Base-by-base conservation (phyloP, 2,888 invertebrate genomes). In the Agelastica alni region DNA sequence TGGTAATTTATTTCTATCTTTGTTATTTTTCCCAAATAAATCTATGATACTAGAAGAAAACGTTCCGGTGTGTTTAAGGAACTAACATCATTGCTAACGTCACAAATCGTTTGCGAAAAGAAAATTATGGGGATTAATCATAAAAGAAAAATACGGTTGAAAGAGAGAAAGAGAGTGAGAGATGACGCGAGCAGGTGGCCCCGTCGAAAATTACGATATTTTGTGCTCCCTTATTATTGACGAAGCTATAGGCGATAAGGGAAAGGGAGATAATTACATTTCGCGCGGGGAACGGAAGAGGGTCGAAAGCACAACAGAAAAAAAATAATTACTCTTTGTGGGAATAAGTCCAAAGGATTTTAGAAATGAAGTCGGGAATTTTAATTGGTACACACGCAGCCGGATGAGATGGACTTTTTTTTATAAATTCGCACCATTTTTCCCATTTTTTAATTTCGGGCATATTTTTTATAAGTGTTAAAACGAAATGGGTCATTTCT, bases 211-310 rank as follows among this genome's bases (percentile, higher is more conserved):
- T 44, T 12, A 18, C 26, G 28, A 36, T 28, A 31, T 34, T 51
- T 36, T 44, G 14, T 16, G n/a, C 28, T 7, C 30, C 37, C 14
- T 26, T 14, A 37, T 44, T 32, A 37, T 18, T 26, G 26, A 22
- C 51, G 30, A 43, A 41, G 34, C 2, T 14, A 37, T 34, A n/a
- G 16, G 34, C 12, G 30, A 34, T 45, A 37, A 51, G 46, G 16
- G 30, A 51, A 45, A 44, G 49, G 45, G 31, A 12, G 49, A 54
- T 54, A 54, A 51, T 54, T 54, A 54, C 49, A 49, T 54, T 54
- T 49, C 37, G 28, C n/a, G 41, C 17, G 47, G 41, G 41, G n/a
- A n/a, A 34, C 20, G 30, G 17, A 37, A 46, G 39, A 37, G 31
- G 37, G 26, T 31, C 16, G 17, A 31, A 37, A 41, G 31, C 18